A percentile compares a stretch with the other conserved stretches of the same genome.
Conservation (phyloP, 1,140 invertebrate genomes). For the Procambarus virginalis region DNA sequence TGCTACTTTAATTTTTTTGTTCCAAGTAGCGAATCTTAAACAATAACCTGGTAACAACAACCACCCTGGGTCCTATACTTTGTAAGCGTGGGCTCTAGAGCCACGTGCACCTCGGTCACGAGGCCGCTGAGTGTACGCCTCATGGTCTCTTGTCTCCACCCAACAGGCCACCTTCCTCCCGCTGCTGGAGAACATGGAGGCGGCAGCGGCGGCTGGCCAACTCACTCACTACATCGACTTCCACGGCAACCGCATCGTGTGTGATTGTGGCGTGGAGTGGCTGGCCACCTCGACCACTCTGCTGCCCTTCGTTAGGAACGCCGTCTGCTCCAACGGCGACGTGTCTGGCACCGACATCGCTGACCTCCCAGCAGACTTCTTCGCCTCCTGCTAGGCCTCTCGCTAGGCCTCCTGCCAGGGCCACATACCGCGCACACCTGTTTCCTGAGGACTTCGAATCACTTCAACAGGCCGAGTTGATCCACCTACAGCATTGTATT, state of each 20-base stretch:
- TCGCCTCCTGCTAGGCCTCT: conserved; percentile 20
- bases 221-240: conserved; percentile 42
- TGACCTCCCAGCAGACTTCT: conserved; percentile 37
- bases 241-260: conserved; percentile 35
- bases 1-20: no score
- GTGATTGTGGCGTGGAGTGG: conserved; percentile 41
- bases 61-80: no score
- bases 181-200: conserved; percentile 33
- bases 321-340: conserved; percentile 49
- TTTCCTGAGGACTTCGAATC: not conserved
- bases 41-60: no score
- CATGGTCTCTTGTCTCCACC: not conserved
- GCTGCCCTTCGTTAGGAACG: conserved; percentile 45
- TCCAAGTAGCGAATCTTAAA: no score
- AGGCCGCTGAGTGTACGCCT: no score
- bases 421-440: not conserved
- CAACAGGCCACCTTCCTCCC: conserved; percentile 43
- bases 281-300: not conserved
- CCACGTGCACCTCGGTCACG: no score
- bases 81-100: no score
- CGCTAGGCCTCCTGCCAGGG: no score
- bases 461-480: no score
- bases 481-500: no score
- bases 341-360: conserved; percentile 17
- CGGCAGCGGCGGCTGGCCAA: not conserved